Conservation (phyloP, 2,113 vertebrate genomes). For the Ramphastos sulfuratus region DNA sequence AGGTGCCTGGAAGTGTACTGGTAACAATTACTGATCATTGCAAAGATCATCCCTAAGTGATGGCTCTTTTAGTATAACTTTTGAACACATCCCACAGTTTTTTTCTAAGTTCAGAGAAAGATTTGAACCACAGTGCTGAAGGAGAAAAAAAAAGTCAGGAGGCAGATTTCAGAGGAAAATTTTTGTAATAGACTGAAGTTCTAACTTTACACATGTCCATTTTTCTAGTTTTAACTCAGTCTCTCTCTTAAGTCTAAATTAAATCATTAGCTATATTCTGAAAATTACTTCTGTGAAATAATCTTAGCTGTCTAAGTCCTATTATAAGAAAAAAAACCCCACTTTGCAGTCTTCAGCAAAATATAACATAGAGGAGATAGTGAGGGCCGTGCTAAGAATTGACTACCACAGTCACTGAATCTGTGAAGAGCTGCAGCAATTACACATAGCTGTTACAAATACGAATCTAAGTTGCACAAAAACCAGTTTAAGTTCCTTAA, state of each 20-base stretch:
- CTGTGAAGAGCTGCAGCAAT: neutral
- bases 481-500: neutral
- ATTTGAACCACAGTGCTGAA: neutral
- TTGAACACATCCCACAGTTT: neutral
- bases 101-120: neutral
- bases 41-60: neutral
- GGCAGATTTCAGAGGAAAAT: neutral
- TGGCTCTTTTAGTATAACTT: neutral
- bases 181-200: neutral
- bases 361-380: neutral
- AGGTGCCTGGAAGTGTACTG: neutral
- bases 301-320: neutral
- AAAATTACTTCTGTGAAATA: conserved; percentile 6
- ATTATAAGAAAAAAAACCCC: neutral
- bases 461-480: neutral
- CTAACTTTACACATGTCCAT: neutral
- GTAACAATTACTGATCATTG: neutral
- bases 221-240: conserved; percentile 8
- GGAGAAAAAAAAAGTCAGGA: neutral
- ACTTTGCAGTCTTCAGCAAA: neutral
- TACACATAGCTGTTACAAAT: neutral
- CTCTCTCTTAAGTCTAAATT: neutral
- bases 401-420: neutral
- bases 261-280: neutral
- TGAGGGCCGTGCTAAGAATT: neutral